Base-by-base conservation (phyloP, 1,140 invertebrate species). In the Drosophila ohnishii region DNA sequence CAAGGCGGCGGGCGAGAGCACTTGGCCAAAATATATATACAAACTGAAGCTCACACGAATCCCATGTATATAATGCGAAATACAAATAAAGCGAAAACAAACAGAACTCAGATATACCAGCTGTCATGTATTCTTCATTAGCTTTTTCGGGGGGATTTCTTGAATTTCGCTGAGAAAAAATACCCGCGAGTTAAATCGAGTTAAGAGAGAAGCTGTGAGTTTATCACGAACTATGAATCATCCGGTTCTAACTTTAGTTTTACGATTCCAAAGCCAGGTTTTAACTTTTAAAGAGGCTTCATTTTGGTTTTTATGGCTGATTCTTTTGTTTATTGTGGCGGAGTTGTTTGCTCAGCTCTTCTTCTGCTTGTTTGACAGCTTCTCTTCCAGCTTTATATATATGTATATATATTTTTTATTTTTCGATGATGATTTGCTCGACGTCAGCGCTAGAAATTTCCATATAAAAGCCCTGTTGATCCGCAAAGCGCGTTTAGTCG, bases 381-480 rank as follows among this genome's bases (percentile, higher is more conserved):
- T 78, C 56, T 56, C 53, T 56, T 69, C 80, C 47, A 60, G 50
- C 78, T 57, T 53, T n/a, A n/a, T n/a, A n/a, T n/a, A 42, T 50
- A 13, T 4, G 4, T 10, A 47, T 30, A 19, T 35, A 1, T 32
- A 28, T 19, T 25, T 25, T 47, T 25, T 45, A 25, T 45, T 13
- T 16, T 30, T 42, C 6, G 74, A 67, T 74, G 67, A 72, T 80
- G 83, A 77, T 75, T 85, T 48, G 72, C 71, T 76, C 75, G 65
- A 78, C 83, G 82, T 86, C 78, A 86, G 75, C 79, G 50, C 60
- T 59, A 61, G 32, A 72, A 87, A 86, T 86, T 86, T 86, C 83
- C 83, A 87, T 86, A 86, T 86, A 86, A 77, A 86, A 87, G 79
- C 72, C 48, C 28, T 14, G 61, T 40, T 16, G 58, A 61, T 19